phyloP scores from a whole-genome alignment of 92 coral and sea anemone species.

The Epizoanthus illoricatus region DNA sequence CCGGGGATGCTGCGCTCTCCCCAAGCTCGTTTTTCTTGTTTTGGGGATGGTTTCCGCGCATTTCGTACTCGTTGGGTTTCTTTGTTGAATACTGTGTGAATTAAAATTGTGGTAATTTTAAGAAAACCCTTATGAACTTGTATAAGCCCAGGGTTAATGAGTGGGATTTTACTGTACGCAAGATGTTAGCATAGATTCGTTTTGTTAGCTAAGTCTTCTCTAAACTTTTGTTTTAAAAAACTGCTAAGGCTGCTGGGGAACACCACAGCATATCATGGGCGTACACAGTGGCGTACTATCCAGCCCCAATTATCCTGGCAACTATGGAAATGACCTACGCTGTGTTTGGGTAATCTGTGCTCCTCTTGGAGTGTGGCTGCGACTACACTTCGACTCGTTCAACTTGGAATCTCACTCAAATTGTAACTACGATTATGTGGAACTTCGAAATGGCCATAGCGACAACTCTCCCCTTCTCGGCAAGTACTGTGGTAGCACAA shows the following conservation, averaged over 20 bases:
- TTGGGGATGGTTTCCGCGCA: too few species aligned
- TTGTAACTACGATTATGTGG: neutral
- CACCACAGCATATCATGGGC: neutral
- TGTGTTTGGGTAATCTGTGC: neutral
- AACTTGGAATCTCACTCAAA: neutral
- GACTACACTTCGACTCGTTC: neutral
- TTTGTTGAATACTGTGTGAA: too few species aligned
- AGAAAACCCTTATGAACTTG: too few species aligned
- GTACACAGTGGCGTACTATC: neutral
- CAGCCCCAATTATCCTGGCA: neutral
- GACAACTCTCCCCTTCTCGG: neutral
- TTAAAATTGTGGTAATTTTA: too few species aligned
- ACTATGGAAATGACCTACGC: neutral
- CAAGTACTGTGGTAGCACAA: neutral
- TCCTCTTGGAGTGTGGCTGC: neutral
- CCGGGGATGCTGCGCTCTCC: too few species aligned
- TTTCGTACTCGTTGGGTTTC: too few species aligned
- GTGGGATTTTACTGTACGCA: too few species aligned
- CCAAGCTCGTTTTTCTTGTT: too few species aligned
- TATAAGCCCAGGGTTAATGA: too few species aligned
- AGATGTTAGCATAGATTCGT: too few species aligned
- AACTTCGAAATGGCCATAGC: neutral
- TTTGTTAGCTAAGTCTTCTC: too few species aligned
- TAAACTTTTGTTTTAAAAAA: neutral
- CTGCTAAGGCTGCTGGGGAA: neutral